Evolutionary conservation across 2,888 invertebrate species (phyloP).

Genomic region (Diarsia brunnea): DNA sequence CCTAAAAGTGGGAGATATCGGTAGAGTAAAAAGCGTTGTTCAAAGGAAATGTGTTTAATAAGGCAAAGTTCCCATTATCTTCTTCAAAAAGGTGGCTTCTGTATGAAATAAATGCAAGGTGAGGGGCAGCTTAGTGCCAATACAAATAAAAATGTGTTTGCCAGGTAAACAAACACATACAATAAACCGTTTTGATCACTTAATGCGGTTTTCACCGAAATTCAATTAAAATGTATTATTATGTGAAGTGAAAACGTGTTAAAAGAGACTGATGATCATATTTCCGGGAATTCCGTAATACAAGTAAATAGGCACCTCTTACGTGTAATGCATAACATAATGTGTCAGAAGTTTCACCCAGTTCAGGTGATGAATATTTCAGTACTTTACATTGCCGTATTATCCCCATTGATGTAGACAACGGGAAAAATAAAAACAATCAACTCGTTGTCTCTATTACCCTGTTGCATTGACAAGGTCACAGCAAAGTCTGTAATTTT

Average conservation of each 20-base stretch:
- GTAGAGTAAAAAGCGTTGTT: not conserved
- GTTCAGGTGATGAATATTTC: not conserved
- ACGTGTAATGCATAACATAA: too few relatives aligned
- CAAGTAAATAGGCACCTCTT: not conserved
- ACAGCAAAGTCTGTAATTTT: not conserved
- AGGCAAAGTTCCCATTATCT: not conserved
- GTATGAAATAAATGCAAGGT: not conserved
- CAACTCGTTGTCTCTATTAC: not conserved
- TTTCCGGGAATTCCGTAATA: not conserved
- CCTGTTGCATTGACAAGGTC: not conserved
- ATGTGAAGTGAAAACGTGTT: too few relatives aligned
- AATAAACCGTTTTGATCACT: not conserved
- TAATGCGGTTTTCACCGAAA: not conserved
- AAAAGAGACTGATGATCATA: not conserved
- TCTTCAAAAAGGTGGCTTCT: not conserved
- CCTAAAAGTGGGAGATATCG: not conserved
- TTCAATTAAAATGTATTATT: not conserved
- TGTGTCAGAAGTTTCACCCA: constrained; percentile 4
- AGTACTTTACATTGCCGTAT: not conserved
- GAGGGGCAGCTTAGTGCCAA: not conserved
- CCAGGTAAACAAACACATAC: not conserved
- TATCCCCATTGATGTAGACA: not conserved
- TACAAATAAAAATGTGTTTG: not conserved
- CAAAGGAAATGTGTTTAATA: not conserved
- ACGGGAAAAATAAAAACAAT: not conserved